phyloP scores from a whole-genome alignment of 2,113 vertebrate species.

The Eublepharis macularius region DNA sequence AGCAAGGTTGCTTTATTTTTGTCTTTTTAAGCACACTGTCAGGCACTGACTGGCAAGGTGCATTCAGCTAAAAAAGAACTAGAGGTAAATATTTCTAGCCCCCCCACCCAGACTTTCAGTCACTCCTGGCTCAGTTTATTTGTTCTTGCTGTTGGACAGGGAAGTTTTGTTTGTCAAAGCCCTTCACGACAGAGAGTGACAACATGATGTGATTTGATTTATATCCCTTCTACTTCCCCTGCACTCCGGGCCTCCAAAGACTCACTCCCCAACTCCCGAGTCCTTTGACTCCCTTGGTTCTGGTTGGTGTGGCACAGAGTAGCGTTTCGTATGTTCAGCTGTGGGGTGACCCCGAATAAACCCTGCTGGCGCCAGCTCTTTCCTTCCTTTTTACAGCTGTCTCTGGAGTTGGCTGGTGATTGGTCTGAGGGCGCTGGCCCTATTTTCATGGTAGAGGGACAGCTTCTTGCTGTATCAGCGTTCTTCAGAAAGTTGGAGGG shows the following conservation, averaged over 20 bases:
- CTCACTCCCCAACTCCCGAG: neutral
- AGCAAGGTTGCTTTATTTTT: neutral
- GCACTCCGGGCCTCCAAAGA: neutral
- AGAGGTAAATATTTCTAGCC: slow-evolving; percentile 61
- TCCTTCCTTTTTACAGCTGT: slow-evolving; percentile 28
- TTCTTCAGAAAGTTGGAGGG: neutral
- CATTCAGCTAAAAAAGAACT: slow-evolving; percentile 57
- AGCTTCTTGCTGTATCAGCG: neutral
- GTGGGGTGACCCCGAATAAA: slow-evolving; percentile 22
- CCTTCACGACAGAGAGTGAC: slow-evolving; percentile 51
- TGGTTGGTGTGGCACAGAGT: neutral
- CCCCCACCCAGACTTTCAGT: slow-evolving; percentile 37
- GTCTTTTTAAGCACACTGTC: slow-evolving; percentile 18
- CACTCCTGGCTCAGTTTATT: slow-evolving; percentile 61
- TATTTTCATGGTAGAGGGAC: accelerated
- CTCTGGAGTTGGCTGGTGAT: neutral
- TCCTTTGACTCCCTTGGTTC: neutral
- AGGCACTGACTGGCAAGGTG: slow-evolving; percentile 50
- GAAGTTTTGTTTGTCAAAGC: slow-evolving; percentile 58
- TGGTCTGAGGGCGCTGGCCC: accelerated
- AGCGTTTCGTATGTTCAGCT: slow-evolving; percentile 28
- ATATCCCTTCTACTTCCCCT: slow-evolving; percentile 27
- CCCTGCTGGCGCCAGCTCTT: neutral
- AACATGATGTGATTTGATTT: slow-evolving; percentile 52
- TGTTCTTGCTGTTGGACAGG: slow-evolving; percentile 60